Base-by-base conservation (phyloP, 1,140 invertebrate genomes). In the Rhagoletis pomonella region DNA sequence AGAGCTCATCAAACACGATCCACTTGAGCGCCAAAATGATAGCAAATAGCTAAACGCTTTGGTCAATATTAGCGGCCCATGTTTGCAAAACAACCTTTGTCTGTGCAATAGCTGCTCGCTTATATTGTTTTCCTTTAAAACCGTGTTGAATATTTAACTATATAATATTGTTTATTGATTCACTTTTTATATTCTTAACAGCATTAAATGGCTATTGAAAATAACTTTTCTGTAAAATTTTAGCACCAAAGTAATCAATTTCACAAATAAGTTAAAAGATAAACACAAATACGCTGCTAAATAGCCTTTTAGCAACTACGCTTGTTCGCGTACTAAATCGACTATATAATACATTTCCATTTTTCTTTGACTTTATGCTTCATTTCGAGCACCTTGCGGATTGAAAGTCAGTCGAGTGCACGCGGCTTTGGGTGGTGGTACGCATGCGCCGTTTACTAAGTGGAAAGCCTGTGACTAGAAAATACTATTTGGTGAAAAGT, bases 221-320 rank as follows among this genome's bases (percentile, higher is more conserved):
- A 58, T 55, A 17, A 17, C 7, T 47, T 81, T 55, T 81, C 47
- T 19, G 2, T 4, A 14, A 62, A 12, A 55, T 81, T 81, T 81
- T 81, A 81, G 47, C 73, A 81, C 47, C 47, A n/a, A 81, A 58
- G 29, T 81, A 81, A 81, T 81, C 14, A 55, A 81, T 55, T 81
- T 10, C 0, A 42, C 73, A 81, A 81, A 81, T 29, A 55, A 19
- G n/a, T 5, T 19, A 55, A 29, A 55, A 44, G 17, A 14, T 14
- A 47, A 29, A 29, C 29, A 47, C 29, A 73, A 81, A 81, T 19
- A n/a, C 6, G 55, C 47, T 42, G 7, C 17, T 81, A 55, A 81
- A 81, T 55, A 55, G 14, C n/a, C 73, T 81, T 81, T 81, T 81
- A 81, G 19, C 47, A 81, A 81, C 17, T 81, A 19, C 73, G 42